These are phyloP conservation scores for Suillia variegata DNA, from an alignment of 2,888 invertebrate species.

Conservation along the genomic window DNA sequence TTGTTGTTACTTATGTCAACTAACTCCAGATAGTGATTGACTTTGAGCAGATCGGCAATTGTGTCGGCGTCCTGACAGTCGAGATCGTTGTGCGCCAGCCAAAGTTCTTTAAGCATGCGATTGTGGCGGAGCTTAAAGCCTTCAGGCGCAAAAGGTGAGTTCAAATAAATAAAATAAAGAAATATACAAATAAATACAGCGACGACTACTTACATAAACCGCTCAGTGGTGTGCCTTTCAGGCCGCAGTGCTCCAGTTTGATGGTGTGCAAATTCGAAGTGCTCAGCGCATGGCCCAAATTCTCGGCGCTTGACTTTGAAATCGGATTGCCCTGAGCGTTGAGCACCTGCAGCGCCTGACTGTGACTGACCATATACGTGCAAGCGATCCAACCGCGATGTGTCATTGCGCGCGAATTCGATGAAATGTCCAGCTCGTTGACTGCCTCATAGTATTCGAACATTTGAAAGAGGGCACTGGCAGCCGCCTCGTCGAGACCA, in stretches of 20 bases:
- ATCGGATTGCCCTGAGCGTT: constrained; percentile 58
- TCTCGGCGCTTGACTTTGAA: constrained; percentile 64
- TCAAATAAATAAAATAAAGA: constrained; percentile 2
- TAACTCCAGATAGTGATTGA: constrained; percentile 77
- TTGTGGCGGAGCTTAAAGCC: constrained; percentile 82
- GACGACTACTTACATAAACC: constrained; percentile 69
- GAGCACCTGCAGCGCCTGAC: constrained; percentile 55
- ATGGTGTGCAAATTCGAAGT: constrained; percentile 75
- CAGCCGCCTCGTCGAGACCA: constrained; percentile 62
- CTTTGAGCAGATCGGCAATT: constrained; percentile 74
- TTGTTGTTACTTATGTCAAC: constrained; percentile 79
- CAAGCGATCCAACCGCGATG: constrained; percentile 85
- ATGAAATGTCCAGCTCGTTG: constrained; percentile 75
- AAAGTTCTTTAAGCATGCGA: constrained; percentile 75
- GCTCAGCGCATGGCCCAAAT: constrained; percentile 74
- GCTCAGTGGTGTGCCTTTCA: constrained; percentile 76
- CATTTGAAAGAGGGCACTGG: constrained; percentile 87
- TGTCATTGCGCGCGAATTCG: constrained; percentile 73
- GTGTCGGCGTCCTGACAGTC: constrained; percentile 77
- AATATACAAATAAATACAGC: background rate
- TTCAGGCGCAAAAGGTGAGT: no score
- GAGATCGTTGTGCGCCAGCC: constrained; percentile 82
- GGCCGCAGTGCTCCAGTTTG: constrained; percentile 76
- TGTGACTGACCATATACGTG: constrained; percentile 58
- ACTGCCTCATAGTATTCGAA: constrained; percentile 90